These are phyloP conservation scores for Callyntrura sp. DNA, from an alignment of 2,888 invertebrate genomes.

Conservation along the genomic window DNA sequence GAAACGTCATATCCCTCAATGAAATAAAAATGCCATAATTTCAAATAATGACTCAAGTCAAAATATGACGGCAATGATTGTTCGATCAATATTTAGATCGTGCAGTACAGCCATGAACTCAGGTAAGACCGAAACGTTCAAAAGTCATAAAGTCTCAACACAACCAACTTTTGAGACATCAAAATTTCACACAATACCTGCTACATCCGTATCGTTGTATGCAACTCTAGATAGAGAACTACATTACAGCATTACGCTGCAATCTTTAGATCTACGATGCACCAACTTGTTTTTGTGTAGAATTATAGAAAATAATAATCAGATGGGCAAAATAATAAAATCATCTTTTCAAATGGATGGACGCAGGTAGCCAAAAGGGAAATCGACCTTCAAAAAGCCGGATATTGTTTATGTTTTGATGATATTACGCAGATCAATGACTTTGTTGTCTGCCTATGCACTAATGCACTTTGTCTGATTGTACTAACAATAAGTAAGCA, in stretches of 20 bases:
- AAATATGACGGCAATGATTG: too few species aligned
- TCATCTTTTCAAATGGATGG: not conserved
- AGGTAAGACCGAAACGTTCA: too few species aligned
- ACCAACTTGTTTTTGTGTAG: not conserved
- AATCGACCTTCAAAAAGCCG: slow-evolving; percentile 68
- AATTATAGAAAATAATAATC: slow-evolving; percentile 2
- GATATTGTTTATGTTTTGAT: slow-evolving; percentile 61
- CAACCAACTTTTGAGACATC: not conserved
- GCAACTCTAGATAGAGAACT: not conserved
- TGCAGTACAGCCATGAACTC: too few species aligned
- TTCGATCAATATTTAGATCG: too few species aligned
- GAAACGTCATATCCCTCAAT: too few species aligned
- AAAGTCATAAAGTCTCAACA: not conserved
- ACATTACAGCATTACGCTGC: too few species aligned
- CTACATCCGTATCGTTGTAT: not conserved
- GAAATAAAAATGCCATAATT: too few species aligned
- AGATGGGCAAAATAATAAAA: not conserved
- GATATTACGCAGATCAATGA: slow-evolving; percentile 47
- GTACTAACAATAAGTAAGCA: not conserved
- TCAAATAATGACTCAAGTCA: too few species aligned
- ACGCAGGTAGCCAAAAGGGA: slow-evolving; percentile 40
- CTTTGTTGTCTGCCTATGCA: slow-evolving; percentile 20
- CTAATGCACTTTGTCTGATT: not conserved
- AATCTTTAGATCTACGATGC: not conserved
- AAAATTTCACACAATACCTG: not conserved